These are phyloP conservation scores for Drosophila antonietae DNA, from an alignment of 2,888 invertebrate species.

Conservation along the genomic window DNA sequence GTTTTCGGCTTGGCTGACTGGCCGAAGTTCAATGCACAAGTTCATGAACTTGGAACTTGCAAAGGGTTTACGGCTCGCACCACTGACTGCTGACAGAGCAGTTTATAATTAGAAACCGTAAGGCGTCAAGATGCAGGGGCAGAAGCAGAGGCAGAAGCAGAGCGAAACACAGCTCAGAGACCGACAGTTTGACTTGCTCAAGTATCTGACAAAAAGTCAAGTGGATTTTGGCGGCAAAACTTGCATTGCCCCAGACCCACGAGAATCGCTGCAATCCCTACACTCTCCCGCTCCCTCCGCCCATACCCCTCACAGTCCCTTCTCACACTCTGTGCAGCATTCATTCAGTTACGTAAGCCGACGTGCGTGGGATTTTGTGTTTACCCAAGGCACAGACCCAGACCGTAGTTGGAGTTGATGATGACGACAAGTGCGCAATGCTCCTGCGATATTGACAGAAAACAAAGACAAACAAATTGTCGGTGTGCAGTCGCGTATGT, in stretches of 20 bases:
- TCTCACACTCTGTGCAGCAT: not conserved
- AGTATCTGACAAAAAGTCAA: constrained; percentile 72
- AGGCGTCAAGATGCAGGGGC: constrained; percentile 27
- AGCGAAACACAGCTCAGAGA: constrained; percentile 41
- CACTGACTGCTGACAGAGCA: constrained; percentile 68
- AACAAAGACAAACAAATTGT: constrained; percentile 78
- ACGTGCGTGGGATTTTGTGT: constrained; percentile 72
- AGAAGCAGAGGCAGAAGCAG: not conserved
- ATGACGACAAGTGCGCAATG: constrained; percentile 71
- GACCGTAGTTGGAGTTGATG: constrained; percentile 46
- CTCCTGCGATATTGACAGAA: constrained; percentile 73
- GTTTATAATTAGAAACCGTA: constrained; percentile 75
- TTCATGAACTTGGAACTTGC: constrained; percentile 78
- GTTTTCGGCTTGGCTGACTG: constrained; percentile 62
- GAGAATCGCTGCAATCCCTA: constrained; percentile 15
- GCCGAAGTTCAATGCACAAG: constrained; percentile 78
- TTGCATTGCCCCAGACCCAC: constrained; percentile 52
- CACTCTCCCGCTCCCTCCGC: not conserved
- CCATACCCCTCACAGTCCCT: not conserved
- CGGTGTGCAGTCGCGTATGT: constrained; percentile 70
- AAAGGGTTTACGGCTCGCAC: constrained; percentile 58
- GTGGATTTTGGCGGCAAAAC: constrained; percentile 74
- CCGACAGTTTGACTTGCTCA: constrained; percentile 59
- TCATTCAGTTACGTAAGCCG: constrained; percentile 50
- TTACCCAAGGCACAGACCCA: constrained; percentile 58